Percentiles rank a stretch among this genome's conserved stretches.
Conservation (phyloP, 2,797 vertebrate genomes). For the Rhabdomys pumilio region DNA sequence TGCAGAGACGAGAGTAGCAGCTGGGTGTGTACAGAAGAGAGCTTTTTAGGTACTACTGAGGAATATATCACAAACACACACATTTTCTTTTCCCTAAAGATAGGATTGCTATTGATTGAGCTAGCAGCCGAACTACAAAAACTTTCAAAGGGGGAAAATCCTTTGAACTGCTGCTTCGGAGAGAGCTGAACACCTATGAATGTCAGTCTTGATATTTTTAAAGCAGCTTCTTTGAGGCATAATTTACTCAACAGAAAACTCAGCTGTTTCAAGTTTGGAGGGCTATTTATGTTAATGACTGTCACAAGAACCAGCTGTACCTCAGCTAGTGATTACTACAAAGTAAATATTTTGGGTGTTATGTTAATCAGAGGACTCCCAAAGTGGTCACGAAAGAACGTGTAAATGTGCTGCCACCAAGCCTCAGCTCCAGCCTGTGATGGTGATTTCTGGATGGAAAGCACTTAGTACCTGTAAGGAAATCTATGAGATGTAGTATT, state of each 20-base stretch:
- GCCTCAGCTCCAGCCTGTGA: neutral
- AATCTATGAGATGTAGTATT: neutral
- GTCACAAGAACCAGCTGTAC: constrained; percentile 1
- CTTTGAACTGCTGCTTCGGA: constrained; percentile 28
- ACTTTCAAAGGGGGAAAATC: constrained; percentile 6
- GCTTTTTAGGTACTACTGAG: constrained; percentile 44
- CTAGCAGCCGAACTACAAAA: constrained; percentile 39
- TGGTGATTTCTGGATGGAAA: constrained; percentile 39
- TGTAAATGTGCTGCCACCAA: neutral
- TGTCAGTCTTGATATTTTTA: constrained; percentile 15
- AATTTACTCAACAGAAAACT: constrained; percentile 35
- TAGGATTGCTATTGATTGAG: constrained; percentile 20
- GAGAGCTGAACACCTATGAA: neutral
- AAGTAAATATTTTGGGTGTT: neutral
- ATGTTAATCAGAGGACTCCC: neutral
- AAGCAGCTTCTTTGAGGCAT: constrained; percentile 25
- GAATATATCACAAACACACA: constrained; percentile 12
- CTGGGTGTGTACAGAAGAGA: neutral
- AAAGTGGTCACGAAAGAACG: neutral
- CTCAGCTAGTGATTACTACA: neutral
- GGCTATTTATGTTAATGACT: neutral
- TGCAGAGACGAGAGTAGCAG: constrained; percentile 3
- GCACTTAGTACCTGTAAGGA: neutral
- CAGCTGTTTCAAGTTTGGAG: neutral
- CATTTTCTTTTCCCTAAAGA: constrained; percentile 1